Evolutionary conservation across 2,888 invertebrate genomes (phyloP).

Genomic region (Stenurella melanura): DNA sequence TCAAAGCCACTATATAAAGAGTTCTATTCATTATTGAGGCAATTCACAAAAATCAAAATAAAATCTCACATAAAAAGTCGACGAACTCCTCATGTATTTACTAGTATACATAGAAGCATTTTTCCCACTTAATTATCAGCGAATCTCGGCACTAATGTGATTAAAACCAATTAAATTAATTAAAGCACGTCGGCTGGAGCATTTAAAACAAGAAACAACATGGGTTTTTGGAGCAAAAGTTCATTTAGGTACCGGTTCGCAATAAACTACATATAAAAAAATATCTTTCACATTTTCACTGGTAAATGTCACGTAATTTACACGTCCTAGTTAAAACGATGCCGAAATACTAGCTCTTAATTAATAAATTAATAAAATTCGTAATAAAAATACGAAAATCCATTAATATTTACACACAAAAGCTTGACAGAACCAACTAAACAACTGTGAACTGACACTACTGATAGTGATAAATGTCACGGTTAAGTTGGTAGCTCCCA

Average conservation of each 20-base stretch:
- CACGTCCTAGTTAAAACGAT: not conserved
- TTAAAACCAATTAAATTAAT: slow-evolving; percentile 17
- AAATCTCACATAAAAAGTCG: slow-evolving; percentile 18
- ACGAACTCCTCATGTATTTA: slow-evolving; percentile 20
- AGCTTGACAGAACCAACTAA: slow-evolving; percentile 32
- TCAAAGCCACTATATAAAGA: slow-evolving; percentile 42
- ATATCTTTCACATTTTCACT: slow-evolving; percentile 42
- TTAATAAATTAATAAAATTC: slow-evolving; percentile 7
- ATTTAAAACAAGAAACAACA: slow-evolving; percentile 22
- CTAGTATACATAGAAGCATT: slow-evolving; percentile 8
- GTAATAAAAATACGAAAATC: slow-evolving; percentile 8
- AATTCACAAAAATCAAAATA: slow-evolving; percentile 33
- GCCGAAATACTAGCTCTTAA: not conserved
- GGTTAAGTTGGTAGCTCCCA: slow-evolving; percentile 15
- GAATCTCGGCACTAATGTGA: slow-evolving; percentile 5
- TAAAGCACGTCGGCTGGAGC: slow-evolving; percentile 5
- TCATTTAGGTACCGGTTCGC: slow-evolving; percentile 53
- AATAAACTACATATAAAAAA: slow-evolving; percentile 38
- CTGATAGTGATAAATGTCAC: slow-evolving; percentile 22
- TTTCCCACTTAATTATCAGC: slow-evolving; percentile 11
- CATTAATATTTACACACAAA: slow-evolving; percentile 41
- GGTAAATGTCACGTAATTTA: not conserved
- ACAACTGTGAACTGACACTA: slow-evolving; percentile 22
- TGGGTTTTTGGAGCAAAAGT: slow-evolving; percentile 54
- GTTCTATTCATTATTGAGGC: slow-evolving; percentile 45